Evolutionary conservation across 2,888 invertebrate species (phyloP), one percentile per base, ranked within the genome.

Genomic region (Venusia cambrica): DNA sequence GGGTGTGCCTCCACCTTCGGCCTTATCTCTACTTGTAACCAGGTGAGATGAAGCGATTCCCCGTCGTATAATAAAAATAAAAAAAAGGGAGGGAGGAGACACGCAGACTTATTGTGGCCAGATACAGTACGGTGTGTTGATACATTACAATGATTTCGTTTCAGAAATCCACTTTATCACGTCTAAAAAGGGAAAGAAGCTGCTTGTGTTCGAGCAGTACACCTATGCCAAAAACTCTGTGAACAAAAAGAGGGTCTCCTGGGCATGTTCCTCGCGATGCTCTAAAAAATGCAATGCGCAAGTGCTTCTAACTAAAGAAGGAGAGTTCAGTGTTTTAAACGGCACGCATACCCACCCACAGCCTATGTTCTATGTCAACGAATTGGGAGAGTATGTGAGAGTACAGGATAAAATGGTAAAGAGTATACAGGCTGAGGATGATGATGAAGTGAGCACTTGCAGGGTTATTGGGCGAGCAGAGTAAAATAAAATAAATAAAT

Each of bases 261-360:
- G 81, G 81, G 38, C 73, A 0, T 85, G 84, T 38, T 80, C 84
- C 0, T 83, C 81, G 0, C 59, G 81, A 1, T 74, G 75, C 27
- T 81, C 80, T 0, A 76, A 62, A 36, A 69, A 67, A 31, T 84
- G 84, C 43, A 59, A 46, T 7, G 83, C 84, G 0, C 70, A 73
- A 43, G 67, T 84, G 0, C 46, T 61, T 0, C 30, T 81, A 2
- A 62, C 61, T 2, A 58, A 68, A 2, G 26, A 42, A 1, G 75
- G 74, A 2, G 59, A 62, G 5, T 58, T 84, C 4, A 35, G 43
- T 0, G 57, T 81, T 1, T 17, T 74, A 0, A 64, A 67, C 14
- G 53, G 43, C 5, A 38, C 54, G 1, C 84, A 84, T 41, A 72
- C 63, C 1, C 83, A 83, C 19, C 57, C 67, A 0, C 72, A 81